Conservation (phyloP, 1,140 invertebrate species). For the Patella vulgata region DNA sequence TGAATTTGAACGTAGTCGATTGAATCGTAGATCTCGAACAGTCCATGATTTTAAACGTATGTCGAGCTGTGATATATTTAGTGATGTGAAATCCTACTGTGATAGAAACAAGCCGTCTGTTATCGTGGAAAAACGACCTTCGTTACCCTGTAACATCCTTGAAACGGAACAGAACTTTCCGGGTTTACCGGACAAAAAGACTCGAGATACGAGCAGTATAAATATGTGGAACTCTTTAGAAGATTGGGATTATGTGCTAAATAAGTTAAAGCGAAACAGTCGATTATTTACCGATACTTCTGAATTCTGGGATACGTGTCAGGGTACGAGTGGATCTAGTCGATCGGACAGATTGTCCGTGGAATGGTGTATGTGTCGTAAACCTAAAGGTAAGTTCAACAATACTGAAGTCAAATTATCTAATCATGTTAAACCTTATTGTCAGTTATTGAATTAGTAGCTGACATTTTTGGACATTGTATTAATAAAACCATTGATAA, state of each 20-base stretch:
- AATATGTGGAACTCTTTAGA: constrained; percentile 50
- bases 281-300: constrained; percentile 23
- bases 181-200: constrained; percentile 8
- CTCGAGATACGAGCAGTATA: constrained; percentile 22
- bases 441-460: too few species aligned
- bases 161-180: too few species aligned
- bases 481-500: too few species aligned
- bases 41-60: constrained; percentile 38
- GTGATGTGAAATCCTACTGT: constrained; percentile 58
- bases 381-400: too few species aligned
- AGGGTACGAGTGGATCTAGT: too few species aligned
- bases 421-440: too few species aligned
- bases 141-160: too few species aligned
- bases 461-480: too few species aligned
- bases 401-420: too few species aligned
- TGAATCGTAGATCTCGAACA: constrained; percentile 43
- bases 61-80: constrained; percentile 56
- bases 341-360: too few species aligned
- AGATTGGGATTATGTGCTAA: constrained; percentile 57
- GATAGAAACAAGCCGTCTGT: constrained; percentile 36
- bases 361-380: too few species aligned
- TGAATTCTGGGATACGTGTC: too few species aligned
- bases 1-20: constrained; percentile 55
- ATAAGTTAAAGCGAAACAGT: constrained; percentile 51
- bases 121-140: not conserved